Base-by-base conservation (phyloP, 2,113 vertebrate species). In the Anoplopoma fimbria region DNA sequence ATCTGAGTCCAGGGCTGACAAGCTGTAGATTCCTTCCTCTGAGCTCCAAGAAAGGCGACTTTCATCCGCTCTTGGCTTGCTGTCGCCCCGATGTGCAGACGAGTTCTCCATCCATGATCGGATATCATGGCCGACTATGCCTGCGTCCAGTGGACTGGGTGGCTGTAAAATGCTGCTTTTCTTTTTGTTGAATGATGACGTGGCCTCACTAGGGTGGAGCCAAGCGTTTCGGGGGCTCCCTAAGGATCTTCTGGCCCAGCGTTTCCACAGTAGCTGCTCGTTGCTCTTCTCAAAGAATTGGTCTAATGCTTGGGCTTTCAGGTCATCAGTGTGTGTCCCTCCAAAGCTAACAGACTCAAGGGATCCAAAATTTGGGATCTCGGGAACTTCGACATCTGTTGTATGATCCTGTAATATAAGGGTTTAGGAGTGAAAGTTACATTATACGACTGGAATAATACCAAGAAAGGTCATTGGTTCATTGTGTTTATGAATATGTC, bases 1-100 rank as follows among this genome's bases (percentile, higher is more conserved):
- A 36, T 94, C 90, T 19, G 94, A 94, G 57, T 94, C 93, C 68
- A 94, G 70, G 0, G 42, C 38, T 0, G 88, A 78, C 64, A 90
- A 23, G 2, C 1, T 88, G 31, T 95, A 86, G 82, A 91, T 79
- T 71, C 86, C 91, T 23, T 93, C 93, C 62, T 91, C 88, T 0
- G 92, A 92, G 31, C 84, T 91, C 60, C 84, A 53, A 36, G 89
- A 93, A 29, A 88, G 71, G 40, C 23, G n/a, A 63, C 72, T 79
- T 34, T 74, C 86, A 47, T 74, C 70, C 3, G 4, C 34, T 23
- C 27, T 58, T 3, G 31, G 36, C 33, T 74, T 85, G 10, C 62
- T 38, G 57, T 55, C 29, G 8, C 60, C 13, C 0, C 29, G 79
- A 34, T 88, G 80, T 3, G 1, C 13, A 4, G 85, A 69, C 0